Conservation (phyloP, 2,797 vertebrate species). For the Halcyon chelicuti region DNA sequence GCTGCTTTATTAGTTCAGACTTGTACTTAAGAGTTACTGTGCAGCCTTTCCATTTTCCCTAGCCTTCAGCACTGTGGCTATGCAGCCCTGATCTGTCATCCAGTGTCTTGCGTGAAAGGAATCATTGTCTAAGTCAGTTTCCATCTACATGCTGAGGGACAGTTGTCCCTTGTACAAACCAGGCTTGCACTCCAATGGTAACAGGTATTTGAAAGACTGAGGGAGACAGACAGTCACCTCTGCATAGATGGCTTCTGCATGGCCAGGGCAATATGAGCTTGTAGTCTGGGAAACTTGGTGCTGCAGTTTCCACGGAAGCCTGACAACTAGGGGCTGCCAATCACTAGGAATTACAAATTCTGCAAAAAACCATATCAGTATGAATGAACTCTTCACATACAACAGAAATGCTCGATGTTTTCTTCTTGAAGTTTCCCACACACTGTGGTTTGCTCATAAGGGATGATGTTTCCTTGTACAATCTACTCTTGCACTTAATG, state of each 20-base stretch:
- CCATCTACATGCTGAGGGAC: not conserved
- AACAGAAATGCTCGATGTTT: not conserved
- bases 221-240: not conserved
- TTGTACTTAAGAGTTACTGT: not conserved
- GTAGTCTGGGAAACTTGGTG: not conserved
- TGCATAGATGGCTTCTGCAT: not conserved
- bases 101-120: not conserved
- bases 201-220: not conserved
- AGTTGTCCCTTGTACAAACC: not conserved
- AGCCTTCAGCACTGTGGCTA: not conserved
- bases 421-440: not conserved
- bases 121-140: not conserved
- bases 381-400: not conserved
- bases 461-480: not conserved
- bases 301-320: not conserved
- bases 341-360: not conserved
- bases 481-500: not conserved
- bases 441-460: not conserved
- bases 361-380: not conserved
- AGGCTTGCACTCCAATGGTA: not conserved
- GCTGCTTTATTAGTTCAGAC: not conserved
- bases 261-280: not conserved
- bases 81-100: not conserved
- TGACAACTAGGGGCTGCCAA: not conserved
- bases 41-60: not conserved